Evolutionary conservation across 2,113 vertebrate genomes (phyloP).

Genomic region (Aptenodytes forsteri): DNA sequence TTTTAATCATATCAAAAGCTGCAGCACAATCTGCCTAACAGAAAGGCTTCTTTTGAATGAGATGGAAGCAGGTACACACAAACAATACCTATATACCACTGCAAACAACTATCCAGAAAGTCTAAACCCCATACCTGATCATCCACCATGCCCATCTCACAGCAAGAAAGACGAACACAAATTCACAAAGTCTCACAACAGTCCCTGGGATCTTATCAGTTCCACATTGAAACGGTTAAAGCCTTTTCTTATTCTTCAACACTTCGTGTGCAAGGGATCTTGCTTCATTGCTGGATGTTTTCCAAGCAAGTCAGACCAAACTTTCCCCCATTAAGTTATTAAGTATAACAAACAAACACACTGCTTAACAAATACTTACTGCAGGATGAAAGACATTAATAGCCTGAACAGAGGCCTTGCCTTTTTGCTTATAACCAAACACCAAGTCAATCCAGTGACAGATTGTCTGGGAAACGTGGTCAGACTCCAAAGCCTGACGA

Average conservation of each 20-base stretch:
- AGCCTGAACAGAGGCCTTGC: conserved; percentile 94
- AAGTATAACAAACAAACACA: background rate
- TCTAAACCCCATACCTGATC: background rate
- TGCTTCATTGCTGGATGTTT: background rate
- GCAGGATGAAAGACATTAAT: conserved; percentile 99
- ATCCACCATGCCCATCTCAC: background rate
- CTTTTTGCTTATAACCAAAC: conserved; percentile 98
- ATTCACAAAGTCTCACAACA: background rate
- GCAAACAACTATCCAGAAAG: background rate
- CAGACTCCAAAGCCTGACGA: conserved; percentile 95
- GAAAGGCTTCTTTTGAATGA: background rate
- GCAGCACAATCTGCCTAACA: background rate
- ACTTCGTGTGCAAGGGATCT: background rate
- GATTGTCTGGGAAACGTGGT: conserved; percentile 94
- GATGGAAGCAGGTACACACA: background rate
- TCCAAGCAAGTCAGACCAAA: background rate
- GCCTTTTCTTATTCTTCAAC: background rate
- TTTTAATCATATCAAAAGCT: background rate
- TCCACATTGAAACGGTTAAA: background rate
- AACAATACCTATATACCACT: background rate
- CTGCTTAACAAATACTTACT: conserved; percentile 75
- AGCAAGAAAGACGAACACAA: background rate
- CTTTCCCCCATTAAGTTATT: background rate
- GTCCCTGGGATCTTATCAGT: background rate
- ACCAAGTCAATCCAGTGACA: conserved; percentile 99